Conservation (phyloP, 2,888 invertebrate genomes). For the Allacma fusca region DNA sequence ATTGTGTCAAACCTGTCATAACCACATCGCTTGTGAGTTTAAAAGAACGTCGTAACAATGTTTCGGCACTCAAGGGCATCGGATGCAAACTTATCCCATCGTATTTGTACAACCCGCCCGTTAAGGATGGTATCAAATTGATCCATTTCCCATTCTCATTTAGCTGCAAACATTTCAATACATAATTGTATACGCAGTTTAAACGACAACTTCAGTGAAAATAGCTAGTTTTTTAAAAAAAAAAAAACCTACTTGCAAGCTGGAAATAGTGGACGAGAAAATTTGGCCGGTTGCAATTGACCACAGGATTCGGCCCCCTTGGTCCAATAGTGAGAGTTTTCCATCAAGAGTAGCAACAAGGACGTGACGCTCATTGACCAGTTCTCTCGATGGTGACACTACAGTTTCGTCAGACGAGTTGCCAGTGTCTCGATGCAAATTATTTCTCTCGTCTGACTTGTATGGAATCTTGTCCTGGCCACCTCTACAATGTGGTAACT, state of each 20-base stretch:
- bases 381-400: not conserved
- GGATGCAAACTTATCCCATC: constrained; percentile 88
- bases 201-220: not conserved
- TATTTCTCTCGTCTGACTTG: constrained; percentile 16
- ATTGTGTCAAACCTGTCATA: constrained; percentile 84
- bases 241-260: constrained; percentile 74
- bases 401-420: constrained; percentile 37
- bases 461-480: not conserved
- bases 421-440: not conserved
- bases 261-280: constrained; percentile 87
- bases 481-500: constrained; percentile 41
- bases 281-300: constrained; percentile 80
- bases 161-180: constrained; percentile 68
- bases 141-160: constrained; percentile 85
- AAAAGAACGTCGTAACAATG: constrained; percentile 81
- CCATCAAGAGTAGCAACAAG: constrained; percentile 93
- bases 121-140: constrained; percentile 89
- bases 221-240: not conserved
- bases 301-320: constrained; percentile 78
- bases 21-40: constrained; percentile 85
- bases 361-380: constrained; percentile 70
- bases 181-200: not conserved
- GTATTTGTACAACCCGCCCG: constrained; percentile 89
- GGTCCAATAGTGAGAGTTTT: constrained; percentile 79
- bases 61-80: constrained; percentile 82